phyloP scores from a whole-genome alignment of 2,797 vertebrate genomes.

The Enteromius mattozi region DNA sequence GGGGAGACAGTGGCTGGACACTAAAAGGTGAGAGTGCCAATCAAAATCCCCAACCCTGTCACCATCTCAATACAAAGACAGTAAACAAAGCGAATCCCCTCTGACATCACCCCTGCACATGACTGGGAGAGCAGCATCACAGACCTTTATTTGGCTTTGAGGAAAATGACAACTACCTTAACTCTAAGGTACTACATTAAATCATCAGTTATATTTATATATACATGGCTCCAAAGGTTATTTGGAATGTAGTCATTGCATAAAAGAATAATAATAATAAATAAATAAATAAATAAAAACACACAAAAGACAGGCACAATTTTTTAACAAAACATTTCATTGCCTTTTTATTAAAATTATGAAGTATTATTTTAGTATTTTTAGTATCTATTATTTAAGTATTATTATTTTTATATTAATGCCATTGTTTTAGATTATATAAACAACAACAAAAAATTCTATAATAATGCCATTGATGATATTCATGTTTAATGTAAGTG shows the following conservation, averaged over 20 bases:
- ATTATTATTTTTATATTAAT: background rate
- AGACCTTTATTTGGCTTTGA: constrained; percentile 13
- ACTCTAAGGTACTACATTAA: background rate
- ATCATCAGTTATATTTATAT: background rate
- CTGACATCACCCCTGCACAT: background rate
- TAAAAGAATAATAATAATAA: background rate
- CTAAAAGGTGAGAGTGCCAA: constrained; percentile 60
- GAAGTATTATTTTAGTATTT: background rate
- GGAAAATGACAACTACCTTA: background rate
- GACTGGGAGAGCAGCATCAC: background rate
- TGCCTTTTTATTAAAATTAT: background rate
- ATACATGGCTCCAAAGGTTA: background rate
- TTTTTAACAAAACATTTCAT: background rate
- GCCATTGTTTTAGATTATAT: background rate
- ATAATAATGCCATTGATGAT: too few relatives aligned
- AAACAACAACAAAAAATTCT: background rate
- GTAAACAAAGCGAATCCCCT: constrained; percentile 28
- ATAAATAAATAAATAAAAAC: too few relatives aligned
- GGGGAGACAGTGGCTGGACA: constrained; percentile 49
- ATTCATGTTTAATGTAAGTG: background rate
- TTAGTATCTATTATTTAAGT: too few relatives aligned
- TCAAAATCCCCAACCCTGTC: constrained; percentile 34
- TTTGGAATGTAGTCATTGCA: background rate
- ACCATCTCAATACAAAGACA: constrained; percentile 39
- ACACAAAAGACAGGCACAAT: background rate